Evolutionary conservation across 2,113 vertebrate genomes (phyloP).

Genomic region (Lepisosteus oculatus): DNA sequence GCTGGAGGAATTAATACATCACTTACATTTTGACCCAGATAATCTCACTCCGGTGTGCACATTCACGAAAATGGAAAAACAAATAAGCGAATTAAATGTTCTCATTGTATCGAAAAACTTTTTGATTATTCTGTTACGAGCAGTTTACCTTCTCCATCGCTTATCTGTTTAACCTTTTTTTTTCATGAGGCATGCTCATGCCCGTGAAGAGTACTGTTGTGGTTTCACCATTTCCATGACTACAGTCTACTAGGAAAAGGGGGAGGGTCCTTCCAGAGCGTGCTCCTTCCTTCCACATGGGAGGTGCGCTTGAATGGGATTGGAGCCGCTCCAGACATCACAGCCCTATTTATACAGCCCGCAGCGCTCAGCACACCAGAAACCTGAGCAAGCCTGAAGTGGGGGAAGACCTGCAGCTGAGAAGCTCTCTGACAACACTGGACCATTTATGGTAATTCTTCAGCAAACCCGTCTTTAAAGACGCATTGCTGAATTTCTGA

Average conservation of each 20-base stretch:
- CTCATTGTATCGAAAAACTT: slow-evolving; percentile 30
- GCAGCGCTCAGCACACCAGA: slow-evolving; percentile 36
- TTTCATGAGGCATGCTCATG: slow-evolving; percentile 16
- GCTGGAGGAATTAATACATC: no score
- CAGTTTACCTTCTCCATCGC: slow-evolving; percentile 28
- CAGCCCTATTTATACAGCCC: slow-evolving; percentile 54
- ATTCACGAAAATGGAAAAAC: slow-evolving; percentile 39
- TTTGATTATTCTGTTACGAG: slow-evolving; percentile 17
- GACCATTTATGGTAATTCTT: slow-evolving; percentile 14
- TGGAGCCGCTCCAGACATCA: slow-evolving; percentile 35
- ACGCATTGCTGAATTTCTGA: slow-evolving; percentile 29
- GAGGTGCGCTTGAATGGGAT: slow-evolving; percentile 43
- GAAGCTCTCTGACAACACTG: slow-evolving; percentile 21
- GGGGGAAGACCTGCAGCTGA: slow-evolving; percentile 29
- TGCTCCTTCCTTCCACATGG: neutral
- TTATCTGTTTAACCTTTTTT: slow-evolving; percentile 49
- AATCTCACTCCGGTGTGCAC: slow-evolving; percentile 23
- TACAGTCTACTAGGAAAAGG: slow-evolving; percentile 42
- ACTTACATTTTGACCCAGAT: slow-evolving; percentile 11
- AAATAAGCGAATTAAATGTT: slow-evolving; percentile 34
- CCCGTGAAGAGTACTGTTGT: slow-evolving; percentile 42
- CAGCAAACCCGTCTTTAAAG: neutral
- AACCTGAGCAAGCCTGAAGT: slow-evolving; percentile 43
- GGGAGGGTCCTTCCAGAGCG: slow-evolving; percentile 44
- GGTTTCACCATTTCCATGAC: slow-evolving; percentile 57